A percentile compares a stretch with the other conserved stretches of the same genome.
phyloP scores from a whole-genome alignment of 2,797 vertebrate species.

The Peromyscus aztecus region DNA sequence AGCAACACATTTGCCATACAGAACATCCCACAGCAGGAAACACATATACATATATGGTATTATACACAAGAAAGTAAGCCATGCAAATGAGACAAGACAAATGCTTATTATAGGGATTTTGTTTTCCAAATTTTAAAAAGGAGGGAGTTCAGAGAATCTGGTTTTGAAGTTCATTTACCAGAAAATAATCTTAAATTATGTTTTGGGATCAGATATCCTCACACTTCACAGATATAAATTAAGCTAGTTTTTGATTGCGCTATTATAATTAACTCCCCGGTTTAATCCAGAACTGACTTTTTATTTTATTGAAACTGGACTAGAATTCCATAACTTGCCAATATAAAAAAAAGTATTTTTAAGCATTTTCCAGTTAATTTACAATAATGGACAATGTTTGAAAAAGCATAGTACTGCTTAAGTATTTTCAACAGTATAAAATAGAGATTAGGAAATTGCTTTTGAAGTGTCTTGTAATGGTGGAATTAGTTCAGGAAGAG shows the following conservation, averaged over 20 bases:
- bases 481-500: conserved; percentile 74
- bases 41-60: background rate
- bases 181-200: background rate
- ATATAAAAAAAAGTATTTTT: conserved; percentile 71
- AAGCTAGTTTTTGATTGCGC: background rate
- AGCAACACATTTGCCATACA: no score
- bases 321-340: conserved; percentile 75
- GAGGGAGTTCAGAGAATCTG: background rate
- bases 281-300: conserved; percentile 71
- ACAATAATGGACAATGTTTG: conserved; percentile 74
- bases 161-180: background rate
- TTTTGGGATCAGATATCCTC: background rate
- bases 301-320: conserved; percentile 81
- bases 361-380: conserved; percentile 77
- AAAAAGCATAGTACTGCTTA: conserved; percentile 73
- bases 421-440: conserved; percentile 68
- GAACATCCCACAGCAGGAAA: no score
- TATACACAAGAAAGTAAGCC: background rate
- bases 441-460: conserved; percentile 76
- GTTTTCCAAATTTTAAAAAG: background rate
- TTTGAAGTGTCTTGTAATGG: conserved; percentile 76
- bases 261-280: conserved; percentile 64
- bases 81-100: background rate
- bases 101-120: background rate
- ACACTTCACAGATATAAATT: background rate